Base-by-base conservation (phyloP, 1,140 invertebrate species). In the Dendroctonus valens region DNA sequence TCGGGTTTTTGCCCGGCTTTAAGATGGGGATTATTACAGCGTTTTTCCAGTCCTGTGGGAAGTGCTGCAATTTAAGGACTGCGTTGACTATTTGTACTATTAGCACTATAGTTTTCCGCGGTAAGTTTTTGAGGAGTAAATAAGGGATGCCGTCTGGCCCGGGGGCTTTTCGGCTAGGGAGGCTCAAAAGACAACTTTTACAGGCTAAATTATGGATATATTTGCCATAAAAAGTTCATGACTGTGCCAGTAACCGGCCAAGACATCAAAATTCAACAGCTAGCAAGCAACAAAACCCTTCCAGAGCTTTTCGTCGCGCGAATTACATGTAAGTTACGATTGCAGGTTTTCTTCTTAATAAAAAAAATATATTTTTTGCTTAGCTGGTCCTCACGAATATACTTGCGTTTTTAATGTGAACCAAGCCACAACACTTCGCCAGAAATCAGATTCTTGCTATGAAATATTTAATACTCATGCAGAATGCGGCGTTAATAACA, bases 131-230 rank as follows among this genome's bases (percentile, higher is more conserved):
- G n/a, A n/a, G n/a, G n/a, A n/a, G n/a, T n/a, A n/a, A n/a, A n/a
- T n/a, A n/a, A n/a, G n/a, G n/a, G n/a, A n/a, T n/a, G n/a, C n/a
- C n/a, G n/a, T n/a, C n/a, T n/a, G n/a, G n/a, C n/a, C n/a, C n/a
- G n/a, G n/a, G n/a, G n/a, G n/a, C n/a, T n/a, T n/a, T n/a, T n/a
- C n/a, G n/a, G n/a, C n/a, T n/a, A n/a, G n/a, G n/a, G n/a, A n/a
- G n/a, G n/a, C 7, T 37, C 42, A n/a, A 49, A 39, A 9, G 15
- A 44, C 6, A 6, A 7, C 41, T 5, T 15, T 72, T 75, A 52
- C 41, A 77, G 75, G 8, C 53, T 74, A 15, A 72, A 73, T 51
- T 77, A 71, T 67, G 78, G 78, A 37, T 73, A 71, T 61, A 64
- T 76, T 40, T 66, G 72, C 61, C 44, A 69, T 6, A 68, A 70